These are phyloP conservation scores for Crotalus helleri DNA, from an alignment of 2,113 vertebrate genomes.

Conservation along the genomic window DNA sequence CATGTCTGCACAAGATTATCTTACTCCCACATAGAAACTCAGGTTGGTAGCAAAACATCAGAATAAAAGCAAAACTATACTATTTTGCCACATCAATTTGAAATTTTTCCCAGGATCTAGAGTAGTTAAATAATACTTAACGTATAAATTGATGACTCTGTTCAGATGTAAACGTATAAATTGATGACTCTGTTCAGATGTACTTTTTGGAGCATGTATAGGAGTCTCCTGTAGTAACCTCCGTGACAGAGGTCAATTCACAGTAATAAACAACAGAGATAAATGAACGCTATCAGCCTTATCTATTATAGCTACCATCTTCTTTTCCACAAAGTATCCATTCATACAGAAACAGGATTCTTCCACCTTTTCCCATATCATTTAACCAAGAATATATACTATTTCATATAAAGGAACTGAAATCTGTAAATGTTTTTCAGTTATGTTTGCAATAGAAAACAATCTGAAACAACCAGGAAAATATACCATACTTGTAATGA, in stretches of 20 bases:
- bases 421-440: constrained; percentile 1
- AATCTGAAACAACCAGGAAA: neutral
- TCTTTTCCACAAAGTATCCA: neutral
- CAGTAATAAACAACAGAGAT: constrained; percentile 35
- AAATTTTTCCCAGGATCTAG: constrained; percentile 14
- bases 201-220: neutral
- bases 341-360: neutral
- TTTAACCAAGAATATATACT: neutral
- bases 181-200: constrained; percentile 2
- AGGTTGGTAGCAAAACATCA: constrained; percentile 16
- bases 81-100: constrained; percentile 3
- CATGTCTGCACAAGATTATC: neutral
- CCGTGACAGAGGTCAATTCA: constrained; percentile 13
- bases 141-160: constrained; percentile 24
- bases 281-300: constrained; percentile 33
- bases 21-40: neutral
- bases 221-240: constrained; percentile 18
- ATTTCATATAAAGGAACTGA: neutral
- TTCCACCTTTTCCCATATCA: neutral
- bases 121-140: neutral
- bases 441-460: neutral
- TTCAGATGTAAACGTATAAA: neutral
- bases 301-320: neutral
- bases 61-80: constrained; percentile 11
- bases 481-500: neutral